Base-by-base conservation (phyloP, 2,888 invertebrate species). In the Boloria euphrosyne region DNA sequence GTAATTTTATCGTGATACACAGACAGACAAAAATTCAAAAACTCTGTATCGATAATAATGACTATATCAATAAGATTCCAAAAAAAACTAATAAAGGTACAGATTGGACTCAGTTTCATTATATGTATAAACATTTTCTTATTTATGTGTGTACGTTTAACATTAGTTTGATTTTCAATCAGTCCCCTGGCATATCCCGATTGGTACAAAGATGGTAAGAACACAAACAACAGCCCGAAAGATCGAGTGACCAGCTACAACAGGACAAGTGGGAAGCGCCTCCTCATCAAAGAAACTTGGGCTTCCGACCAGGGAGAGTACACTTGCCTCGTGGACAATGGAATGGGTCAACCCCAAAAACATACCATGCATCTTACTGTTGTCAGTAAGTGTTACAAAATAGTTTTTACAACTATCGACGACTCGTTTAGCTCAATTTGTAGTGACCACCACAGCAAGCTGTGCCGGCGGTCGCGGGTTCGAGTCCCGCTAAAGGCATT, bases 221-320 rank as follows among this genome's bases (percentile, higher is more conserved):
- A 81, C 62, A 77, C 80, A 6, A 85, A 86, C 77, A 81, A 81
- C 46, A 66, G 74, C 3, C 79, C 81, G 0, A 66, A 71, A 1
- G 82, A 83, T 68, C 81, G 90, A 4, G 77, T 90, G 16, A 89
- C 89, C 7, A 73, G 84, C 1, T 76, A 89, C 81, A 90, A 89
- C 80, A 80, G 84, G 63, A 87, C 85, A 52, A 81, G 78, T 1
- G 87, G 90, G 50, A 86, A 85, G 65, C 72, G 90, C 0, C 83
- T 90, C 31, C 77, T 88, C 68, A 86, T 90, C 79, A 84, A 81
- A 68, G 78, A 86, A 2, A 84, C 84, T 0, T 71, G 76, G 31
- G 70, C 76, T 0, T 82, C 80, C 52, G 90, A 90, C 71, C 70
- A 82, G 65, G 90, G 89, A 0, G 74, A 74, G 0, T 90, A 88